Base-by-base conservation (phyloP, 2,797 vertebrate species). In the Poecilia picta region DNA sequence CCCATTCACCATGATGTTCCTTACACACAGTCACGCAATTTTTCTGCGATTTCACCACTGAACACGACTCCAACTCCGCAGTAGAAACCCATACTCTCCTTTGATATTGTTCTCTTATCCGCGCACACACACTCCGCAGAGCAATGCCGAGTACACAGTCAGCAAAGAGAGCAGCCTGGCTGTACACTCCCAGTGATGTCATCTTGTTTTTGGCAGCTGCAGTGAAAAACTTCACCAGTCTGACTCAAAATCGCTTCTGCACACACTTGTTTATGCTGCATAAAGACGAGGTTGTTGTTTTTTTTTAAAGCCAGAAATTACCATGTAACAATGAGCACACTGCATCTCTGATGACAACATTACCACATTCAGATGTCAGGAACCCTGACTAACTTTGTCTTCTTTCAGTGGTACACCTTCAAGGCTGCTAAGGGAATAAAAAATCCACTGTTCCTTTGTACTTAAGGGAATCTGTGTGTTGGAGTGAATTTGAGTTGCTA, bases 401-500 rank as follows among this genome's bases (percentile, higher is more conserved):
- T 28, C 25, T 12, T 45, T 45, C 1, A 71, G 41, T 71, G 41
- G 6, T 8, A 2, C 13, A 2, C 13, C 41, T 71, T 28, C 68
- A 71, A 71, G 68, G 25, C 28, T 45, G 25, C 25, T 0, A 11
- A 45, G 23, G 16, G 25, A 71, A 45, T 68, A n/a, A 71, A 45
- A 28, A 6, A 70, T n/a, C 41, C 41, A 11, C 41, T 15, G 10
- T 28, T 45, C 5, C 25, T 8, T 71, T 71, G 13, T 28, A 71
- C 41, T 71, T 71, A 45, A 71, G 41, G 68, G 68, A 71, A 2
- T 43, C 5, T 7, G 13, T 71, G 68, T 45, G 41, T 16, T 71
- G 68, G 13, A 25, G 68, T 45, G 68, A 45, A 45, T 45, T 41
- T 71, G 41, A 71, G 68, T 45, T 71, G 43, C 68, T 46, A 71